phyloP scores from a whole-genome alignment of 1,140 invertebrate species.

The Pogonognathellus flavescens region DNA sequence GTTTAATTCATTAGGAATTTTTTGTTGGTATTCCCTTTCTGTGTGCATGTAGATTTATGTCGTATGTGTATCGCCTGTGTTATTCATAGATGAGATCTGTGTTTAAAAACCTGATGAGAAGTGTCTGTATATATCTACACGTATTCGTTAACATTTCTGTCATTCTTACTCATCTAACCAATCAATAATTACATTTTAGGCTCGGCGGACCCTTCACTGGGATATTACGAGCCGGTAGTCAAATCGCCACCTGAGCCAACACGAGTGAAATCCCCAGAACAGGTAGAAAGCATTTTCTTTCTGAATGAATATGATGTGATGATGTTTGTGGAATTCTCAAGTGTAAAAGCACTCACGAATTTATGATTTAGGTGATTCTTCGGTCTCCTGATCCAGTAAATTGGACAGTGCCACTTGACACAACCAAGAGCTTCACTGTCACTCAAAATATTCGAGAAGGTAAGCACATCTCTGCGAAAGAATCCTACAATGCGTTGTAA shows the following conservation, averaged over 20 bases:
- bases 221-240: constrained; percentile 77
- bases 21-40: constrained; percentile 48
- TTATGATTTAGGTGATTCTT: constrained; percentile 79
- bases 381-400: constrained; percentile 91
- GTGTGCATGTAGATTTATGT: constrained; percentile 50
- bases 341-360: too few relatives aligned
- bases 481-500: constrained; percentile 57
- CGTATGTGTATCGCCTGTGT: constrained; percentile 45
- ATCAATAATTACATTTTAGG: constrained; percentile 57
- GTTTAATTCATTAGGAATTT: constrained; percentile 38
- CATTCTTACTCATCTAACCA: constrained; percentile 26
- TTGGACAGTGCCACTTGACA: constrained; percentile 93
- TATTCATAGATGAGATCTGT: constrained; percentile 49
- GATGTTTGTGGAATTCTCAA: too few relatives aligned
- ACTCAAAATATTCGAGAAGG: constrained; percentile 91
- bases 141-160: background rate
- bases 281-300: constrained; percentile 69
- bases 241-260: constrained; percentile 92
- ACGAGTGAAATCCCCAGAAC: constrained; percentile 89
- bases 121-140: constrained; percentile 47
- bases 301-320: background rate
- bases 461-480: constrained; percentile 68
- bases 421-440: constrained; percentile 91
- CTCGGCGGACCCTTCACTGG: constrained; percentile 65
- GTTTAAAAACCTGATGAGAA: constrained; percentile 50